phyloP scores from a whole-genome alignment of 2,113 vertebrate genomes.

The Pan troglodytes region NHGRI_mPanTro3-v2.1_pri NC_072410.2:64368501-64369000 shows the following conservation, averaged over 20 bases:
- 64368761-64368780: slow-evolving; percentile 1
- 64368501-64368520: slow-evolving; percentile 31
- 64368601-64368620: slow-evolving; percentile 16
- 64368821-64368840: slow-evolving; percentile 38
- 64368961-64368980: slow-evolving; percentile 50
- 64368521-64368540: not conserved
- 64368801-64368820: slow-evolving; percentile 34
- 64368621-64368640: slow-evolving; percentile 40
- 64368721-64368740: slow-evolving; percentile 62
- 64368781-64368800: slow-evolving; percentile 43
- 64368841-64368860: slow-evolving; percentile 30
- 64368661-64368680: not conserved
- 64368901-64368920: slow-evolving; percentile 34
- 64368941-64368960: slow-evolving; percentile 37
- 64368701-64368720: slow-evolving; percentile 42
- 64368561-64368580: slow-evolving; percentile 27
- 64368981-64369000: slow-evolving; percentile 46
- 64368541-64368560: slow-evolving; percentile 43
- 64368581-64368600: slow-evolving; percentile 55
- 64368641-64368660: slow-evolving; percentile 18
- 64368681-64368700: slow-evolving; percentile 30
- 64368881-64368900: slow-evolving; percentile 51
- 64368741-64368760: slow-evolving; percentile 57
- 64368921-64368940: slow-evolving; percentile 55
- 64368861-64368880: slow-evolving; percentile 52